A percentile compares a stretch with the other conserved stretches of the same genome.
Evolutionary conservation across 2,888 invertebrate genomes (phyloP).

Genomic region (Lordiphosa fenestrarum): DNA sequence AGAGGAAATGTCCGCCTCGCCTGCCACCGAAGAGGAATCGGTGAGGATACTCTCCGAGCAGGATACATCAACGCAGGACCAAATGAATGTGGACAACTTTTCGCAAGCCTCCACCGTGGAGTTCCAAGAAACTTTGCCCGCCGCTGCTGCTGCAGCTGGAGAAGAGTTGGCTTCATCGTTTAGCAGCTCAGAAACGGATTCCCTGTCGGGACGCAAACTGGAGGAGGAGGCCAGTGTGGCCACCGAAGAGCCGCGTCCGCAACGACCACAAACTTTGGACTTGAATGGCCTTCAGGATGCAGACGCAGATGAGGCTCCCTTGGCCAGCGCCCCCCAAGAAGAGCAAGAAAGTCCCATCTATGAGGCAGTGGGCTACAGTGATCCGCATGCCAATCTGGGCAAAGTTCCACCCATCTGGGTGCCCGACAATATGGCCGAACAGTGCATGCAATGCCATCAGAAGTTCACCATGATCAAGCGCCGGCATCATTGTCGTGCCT

Average conservation of each 20-base stretch:
- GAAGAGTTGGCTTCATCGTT: conserved; percentile 57
- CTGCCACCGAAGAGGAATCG: conserved; percentile 55
- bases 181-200: conserved; percentile 73
- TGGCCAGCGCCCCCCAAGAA: conserved; percentile 14
- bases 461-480: conserved; percentile 91
- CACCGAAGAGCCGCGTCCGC: conserved; percentile 52
- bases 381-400: conserved; percentile 82
- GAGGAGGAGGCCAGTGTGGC: conserved; percentile 6
- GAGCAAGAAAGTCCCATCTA: conserved; percentile 53
- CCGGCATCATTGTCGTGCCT: conserved; percentile 93
- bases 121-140: conserved; percentile 54
- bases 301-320: conserved; percentile 75
- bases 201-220: conserved; percentile 54
- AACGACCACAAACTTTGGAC: conserved; percentile 78
- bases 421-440: conserved; percentile 89
- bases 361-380: conserved; percentile 75
- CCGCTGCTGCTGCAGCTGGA: conserved; percentile 19
- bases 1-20: conserved; percentile 44
- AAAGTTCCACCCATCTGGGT: conserved; percentile 92
- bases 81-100: conserved; percentile 78
- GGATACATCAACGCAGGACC: conserved; percentile 63
- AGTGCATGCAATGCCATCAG: conserved; percentile 90
- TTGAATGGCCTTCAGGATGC: conserved; percentile 65
- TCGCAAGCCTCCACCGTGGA: conserved; percentile 80
- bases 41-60: conserved; percentile 60